Conservation (phyloP, 2,888 invertebrate genomes). For the Ormyrus nitidulus region DNA sequence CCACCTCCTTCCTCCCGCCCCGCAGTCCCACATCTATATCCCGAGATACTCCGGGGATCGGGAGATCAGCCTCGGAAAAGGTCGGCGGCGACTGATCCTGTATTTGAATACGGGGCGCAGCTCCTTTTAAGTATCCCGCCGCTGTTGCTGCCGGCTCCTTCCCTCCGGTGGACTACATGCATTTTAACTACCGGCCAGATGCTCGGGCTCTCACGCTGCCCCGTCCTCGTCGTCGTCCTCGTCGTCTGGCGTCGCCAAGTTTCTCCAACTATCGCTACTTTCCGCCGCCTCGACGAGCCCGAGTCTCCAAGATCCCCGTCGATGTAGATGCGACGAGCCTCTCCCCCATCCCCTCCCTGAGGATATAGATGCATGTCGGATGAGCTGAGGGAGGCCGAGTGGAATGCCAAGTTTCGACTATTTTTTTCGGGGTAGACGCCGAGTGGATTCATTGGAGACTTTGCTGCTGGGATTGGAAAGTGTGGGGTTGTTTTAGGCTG, state of each 20-base stretch:
- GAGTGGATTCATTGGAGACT: not conserved
- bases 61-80: slow-evolving; percentile 70
- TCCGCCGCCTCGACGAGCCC: slow-evolving; percentile 7
- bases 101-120: slow-evolving; percentile 74
- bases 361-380: slow-evolving; percentile 40
- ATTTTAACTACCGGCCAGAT: slow-evolving; percentile 75
- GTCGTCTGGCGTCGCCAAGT: slow-evolving; percentile 70
- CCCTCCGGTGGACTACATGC: slow-evolving; percentile 72
- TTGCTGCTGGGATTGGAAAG: not conserved
- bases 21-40: not conserved
- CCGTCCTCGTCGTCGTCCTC: not conserved
- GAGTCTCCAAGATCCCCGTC: no score
- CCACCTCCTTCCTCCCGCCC: not conserved
- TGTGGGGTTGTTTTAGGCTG: no score
- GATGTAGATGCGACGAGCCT: not conserved
- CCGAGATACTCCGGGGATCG: slow-evolving; percentile 62
- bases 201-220: slow-evolving; percentile 73
- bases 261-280: slow-evolving; percentile 70
- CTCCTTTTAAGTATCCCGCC: slow-evolving; percentile 55
- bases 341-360: not conserved
- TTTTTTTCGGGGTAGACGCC: no score
- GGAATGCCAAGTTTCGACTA: not conserved
- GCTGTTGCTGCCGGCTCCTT: slow-evolving; percentile 25
- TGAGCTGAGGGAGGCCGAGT: slow-evolving; percentile 6
- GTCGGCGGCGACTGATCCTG: slow-evolving; percentile 73